Evolutionary conservation across 2,113 vertebrate genomes (phyloP).

Genomic region (Loxodonta africana): DNA sequence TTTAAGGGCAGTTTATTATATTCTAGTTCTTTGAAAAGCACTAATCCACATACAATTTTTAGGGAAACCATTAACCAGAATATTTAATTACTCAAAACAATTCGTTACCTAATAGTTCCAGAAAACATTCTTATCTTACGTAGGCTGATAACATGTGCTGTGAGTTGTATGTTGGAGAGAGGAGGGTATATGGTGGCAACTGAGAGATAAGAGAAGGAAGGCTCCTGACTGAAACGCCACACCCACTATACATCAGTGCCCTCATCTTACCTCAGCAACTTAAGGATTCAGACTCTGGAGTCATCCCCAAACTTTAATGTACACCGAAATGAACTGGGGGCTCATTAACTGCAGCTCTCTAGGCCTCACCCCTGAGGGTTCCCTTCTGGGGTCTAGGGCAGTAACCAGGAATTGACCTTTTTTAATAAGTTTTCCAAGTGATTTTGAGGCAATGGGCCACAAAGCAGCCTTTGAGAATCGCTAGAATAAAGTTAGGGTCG

Average conservation of each 20-base stretch:
- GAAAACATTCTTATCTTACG: not conserved
- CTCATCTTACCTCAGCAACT: not conserved
- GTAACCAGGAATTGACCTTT: not conserved
- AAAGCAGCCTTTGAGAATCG: not conserved
- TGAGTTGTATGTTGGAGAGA: rapidly evolving
- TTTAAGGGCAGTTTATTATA: not conserved
- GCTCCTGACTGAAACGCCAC: too few relatives aligned
- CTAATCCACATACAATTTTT: not conserved
- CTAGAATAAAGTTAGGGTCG: not conserved
- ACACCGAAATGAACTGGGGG: not conserved
- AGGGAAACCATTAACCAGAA: not conserved
- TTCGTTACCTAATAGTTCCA: not conserved
- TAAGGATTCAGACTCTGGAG: not conserved
- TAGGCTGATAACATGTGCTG: too few relatives aligned
- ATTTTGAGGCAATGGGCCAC: not conserved
- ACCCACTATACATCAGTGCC: not conserved
- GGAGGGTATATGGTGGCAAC: not conserved
- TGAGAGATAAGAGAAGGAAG: not conserved
- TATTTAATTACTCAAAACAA: not conserved
- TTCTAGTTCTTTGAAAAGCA: not conserved
- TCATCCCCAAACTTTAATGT: not conserved
- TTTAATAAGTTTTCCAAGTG: not conserved
- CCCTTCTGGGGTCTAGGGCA: not conserved
- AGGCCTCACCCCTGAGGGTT: not conserved
- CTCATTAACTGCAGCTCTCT: not conserved